Conservation (phyloP, 2,888 invertebrate genomes). For the Clostera curtula region DNA sequence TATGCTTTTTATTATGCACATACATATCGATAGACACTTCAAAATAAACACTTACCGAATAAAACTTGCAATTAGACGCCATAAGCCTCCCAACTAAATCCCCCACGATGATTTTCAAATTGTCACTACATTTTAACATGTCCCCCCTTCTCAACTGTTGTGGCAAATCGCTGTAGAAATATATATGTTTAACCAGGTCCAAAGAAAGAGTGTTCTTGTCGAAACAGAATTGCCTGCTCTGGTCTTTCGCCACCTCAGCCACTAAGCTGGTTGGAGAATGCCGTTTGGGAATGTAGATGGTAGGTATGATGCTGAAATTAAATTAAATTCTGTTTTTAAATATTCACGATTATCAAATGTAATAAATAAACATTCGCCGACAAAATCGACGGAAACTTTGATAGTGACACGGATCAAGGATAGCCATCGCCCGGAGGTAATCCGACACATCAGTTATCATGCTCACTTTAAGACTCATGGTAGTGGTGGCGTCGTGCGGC, state of each 20-base stretch:
- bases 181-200: slow-evolving; percentile 45
- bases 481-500: no score
- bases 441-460: no score
- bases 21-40: background rate
- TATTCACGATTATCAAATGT: no score
- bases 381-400: no score
- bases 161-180: slow-evolving; percentile 57
- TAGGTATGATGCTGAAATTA: slow-evolving; percentile 44
- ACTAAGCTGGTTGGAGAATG: slow-evolving; percentile 43
- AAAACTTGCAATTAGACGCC: slow-evolving; percentile 78
- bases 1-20: no score
- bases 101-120: slow-evolving; percentile 34
- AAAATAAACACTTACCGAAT: slow-evolving; percentile 73
- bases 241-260: slow-evolving; percentile 36
- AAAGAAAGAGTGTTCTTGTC: slow-evolving; percentile 34
- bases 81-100: slow-evolving; percentile 60
- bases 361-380: no score
- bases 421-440: no score
- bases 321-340: background rate
- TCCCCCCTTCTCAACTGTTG: slow-evolving; percentile 33
- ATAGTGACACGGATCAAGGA: no score
- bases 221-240: slow-evolving; percentile 39
- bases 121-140: slow-evolving; percentile 16
- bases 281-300: slow-evolving; percentile 35
- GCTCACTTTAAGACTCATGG: no score